Conservation (phyloP, 2,797 vertebrate genomes). For the Synaphobranchus kaupii region DNA sequence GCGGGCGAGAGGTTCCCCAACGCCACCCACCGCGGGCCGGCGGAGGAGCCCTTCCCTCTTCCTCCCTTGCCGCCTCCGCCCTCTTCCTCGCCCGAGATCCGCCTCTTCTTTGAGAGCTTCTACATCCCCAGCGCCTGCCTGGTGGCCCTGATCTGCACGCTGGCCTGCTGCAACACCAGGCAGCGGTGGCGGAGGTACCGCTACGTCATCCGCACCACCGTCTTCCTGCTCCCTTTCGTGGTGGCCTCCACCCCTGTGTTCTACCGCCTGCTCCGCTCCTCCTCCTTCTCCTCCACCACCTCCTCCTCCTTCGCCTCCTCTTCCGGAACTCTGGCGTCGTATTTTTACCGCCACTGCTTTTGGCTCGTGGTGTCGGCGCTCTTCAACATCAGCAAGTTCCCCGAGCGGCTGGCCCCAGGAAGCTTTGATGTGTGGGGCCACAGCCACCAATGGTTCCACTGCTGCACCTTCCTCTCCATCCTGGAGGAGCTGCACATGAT, state of each 20-base stretch:
- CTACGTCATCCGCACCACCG: slow-evolving; percentile 77
- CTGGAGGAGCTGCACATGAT: slow-evolving; percentile 81
- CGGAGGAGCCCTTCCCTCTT: slow-evolving; percentile 17
- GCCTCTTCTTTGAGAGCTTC: slow-evolving; percentile 65
- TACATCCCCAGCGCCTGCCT: slow-evolving; percentile 76
- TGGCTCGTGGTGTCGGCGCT: slow-evolving; percentile 76
- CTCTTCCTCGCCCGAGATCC: slow-evolving; percentile 40
- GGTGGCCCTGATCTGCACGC: slow-evolving; percentile 72
- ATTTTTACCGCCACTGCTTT: slow-evolving; percentile 77
- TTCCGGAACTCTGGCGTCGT: slow-evolving; percentile 56
- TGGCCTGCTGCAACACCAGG: slow-evolving; percentile 80
- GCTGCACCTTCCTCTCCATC: slow-evolving; percentile 81
- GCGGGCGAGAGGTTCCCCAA: slow-evolving; percentile 43
- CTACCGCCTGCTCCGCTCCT: slow-evolving; percentile 70
- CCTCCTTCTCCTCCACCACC: slow-evolving; percentile 66
- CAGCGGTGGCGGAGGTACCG: slow-evolving; percentile 72
- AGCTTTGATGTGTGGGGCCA: slow-evolving; percentile 79
- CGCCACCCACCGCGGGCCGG: slow-evolving; percentile 30
- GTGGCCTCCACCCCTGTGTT: slow-evolving; percentile 76
- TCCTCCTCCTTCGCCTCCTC: slow-evolving; percentile 38
- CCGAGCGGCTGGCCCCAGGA: slow-evolving; percentile 73
- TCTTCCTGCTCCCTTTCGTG: slow-evolving; percentile 77
- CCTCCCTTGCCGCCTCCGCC: background rate
- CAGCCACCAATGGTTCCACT: slow-evolving; percentile 82
- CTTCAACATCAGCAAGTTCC: slow-evolving; percentile 80